Evolutionary conservation across 2,888 invertebrate genomes (phyloP), one percentile per base, ranked within the genome.

Genomic region (Cenopis cana): DNA sequence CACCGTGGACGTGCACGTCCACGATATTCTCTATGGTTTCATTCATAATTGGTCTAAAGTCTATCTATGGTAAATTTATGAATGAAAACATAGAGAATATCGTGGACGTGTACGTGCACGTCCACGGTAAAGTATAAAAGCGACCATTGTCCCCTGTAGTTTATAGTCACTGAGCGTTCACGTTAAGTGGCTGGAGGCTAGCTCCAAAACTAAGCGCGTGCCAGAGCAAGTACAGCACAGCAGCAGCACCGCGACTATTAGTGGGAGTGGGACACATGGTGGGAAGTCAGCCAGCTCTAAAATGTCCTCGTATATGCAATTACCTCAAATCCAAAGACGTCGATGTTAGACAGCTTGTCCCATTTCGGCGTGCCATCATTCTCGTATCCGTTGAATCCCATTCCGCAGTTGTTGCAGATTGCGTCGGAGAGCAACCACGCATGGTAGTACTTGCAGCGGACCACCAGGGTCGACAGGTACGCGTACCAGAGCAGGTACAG

Each of bases 341-440:
- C 96, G 52, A 99, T 97, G 86, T 99, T 99, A 56, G 98, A 97
- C 83, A 98, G 95, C 75, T 97, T 95, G 88, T 99, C 98, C 99
- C 99, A 99, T 81, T 96, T 96, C 1, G 97, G 94, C 59, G 94
- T 91, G 54, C 97, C 98, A 73, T 96, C 93, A 61, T 94, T 93
- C 81, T 96, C 95, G 85, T 96, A 97, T 0, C 99, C 99, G 78
- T 96, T 95, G 87, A 96, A 97, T 0, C 99, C 99, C 83, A 99
- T 95, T 0, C 99, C 99, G 20, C 97, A 97, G 85, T 98, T 97
- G 89, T 99, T 99, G 88, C 98, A 98, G 77, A 99, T 97, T 0
- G 98, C 98, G 88, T 99, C 99, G 8, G 98, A 98, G 81, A 99
- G 94, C 71, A 98, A 94, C 99, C 99, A 99, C n/a, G 98, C 99